Percentiles rank a stretch among this genome's conserved stretches.
Evolutionary conservation across 2,797 vertebrate genomes (phyloP).

Genomic region (Anomalospiza imberbis): DNA sequence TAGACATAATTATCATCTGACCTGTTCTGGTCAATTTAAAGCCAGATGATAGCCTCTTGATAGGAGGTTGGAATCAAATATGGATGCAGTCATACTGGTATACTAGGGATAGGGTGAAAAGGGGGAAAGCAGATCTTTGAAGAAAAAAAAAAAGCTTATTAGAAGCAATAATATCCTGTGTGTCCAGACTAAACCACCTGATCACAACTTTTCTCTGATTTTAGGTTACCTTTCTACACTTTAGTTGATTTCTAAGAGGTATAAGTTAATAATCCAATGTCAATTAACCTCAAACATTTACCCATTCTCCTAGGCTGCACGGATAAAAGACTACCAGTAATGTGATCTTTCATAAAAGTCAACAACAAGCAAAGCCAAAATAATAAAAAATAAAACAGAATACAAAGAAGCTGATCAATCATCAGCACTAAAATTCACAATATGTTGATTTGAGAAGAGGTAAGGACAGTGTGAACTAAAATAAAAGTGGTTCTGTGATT

Average conservation of each 20-base stretch:
- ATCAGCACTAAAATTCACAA: background rate
- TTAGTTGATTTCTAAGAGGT: background rate
- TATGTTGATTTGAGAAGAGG: background rate
- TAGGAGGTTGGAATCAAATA: background rate
- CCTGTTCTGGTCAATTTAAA: background rate
- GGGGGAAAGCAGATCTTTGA: background rate
- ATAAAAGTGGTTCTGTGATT: background rate
- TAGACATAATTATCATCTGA: background rate
- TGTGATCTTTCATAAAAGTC: background rate
- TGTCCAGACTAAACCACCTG: background rate
- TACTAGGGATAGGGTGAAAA: background rate
- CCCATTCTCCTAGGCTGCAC: background rate
- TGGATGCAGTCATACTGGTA: background rate
- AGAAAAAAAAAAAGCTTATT: accelerated
- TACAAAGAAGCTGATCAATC: background rate
- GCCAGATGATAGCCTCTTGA: background rate
- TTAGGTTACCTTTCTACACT: background rate
- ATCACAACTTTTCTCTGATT: background rate
- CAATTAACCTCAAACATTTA: background rate
- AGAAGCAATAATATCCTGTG: background rate
- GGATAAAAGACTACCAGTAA: background rate
- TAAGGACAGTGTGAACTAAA: background rate
- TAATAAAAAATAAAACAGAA: background rate
- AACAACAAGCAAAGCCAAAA: background rate
- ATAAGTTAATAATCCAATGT: background rate